Evolutionary conservation across 1,140 invertebrate genomes (phyloP).

Genomic region (Ectropis grisescens): DNA sequence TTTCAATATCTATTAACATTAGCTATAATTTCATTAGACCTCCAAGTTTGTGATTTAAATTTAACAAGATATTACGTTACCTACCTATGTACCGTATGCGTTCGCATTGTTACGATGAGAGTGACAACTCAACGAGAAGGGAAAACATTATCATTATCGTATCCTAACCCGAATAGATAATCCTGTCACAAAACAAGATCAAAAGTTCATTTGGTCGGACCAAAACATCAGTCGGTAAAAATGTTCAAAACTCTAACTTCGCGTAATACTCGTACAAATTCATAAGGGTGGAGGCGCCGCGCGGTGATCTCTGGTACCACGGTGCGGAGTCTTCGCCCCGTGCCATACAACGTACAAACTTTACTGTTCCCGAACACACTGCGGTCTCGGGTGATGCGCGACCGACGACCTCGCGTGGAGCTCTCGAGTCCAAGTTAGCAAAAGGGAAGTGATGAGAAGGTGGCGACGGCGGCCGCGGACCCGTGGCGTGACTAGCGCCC

Average conservation of each 20-base stretch:
- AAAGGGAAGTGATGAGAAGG: no score
- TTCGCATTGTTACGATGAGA: slow-evolving; percentile 34
- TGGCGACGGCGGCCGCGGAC: no score
- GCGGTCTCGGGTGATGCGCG: no score
- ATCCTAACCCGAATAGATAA: slow-evolving; percentile 54
- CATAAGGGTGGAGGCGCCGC: no score
- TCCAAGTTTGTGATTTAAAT: slow-evolving; percentile 61
- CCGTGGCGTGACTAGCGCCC: no score
- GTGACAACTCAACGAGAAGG: slow-evolving; percentile 48
- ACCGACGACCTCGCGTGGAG: no score
- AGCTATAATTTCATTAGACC: slow-evolving; percentile 62
- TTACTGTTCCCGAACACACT: no score
- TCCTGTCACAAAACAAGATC: slow-evolving; percentile 63
- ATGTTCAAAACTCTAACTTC: slow-evolving; percentile 52
- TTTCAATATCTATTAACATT: slow-evolving; percentile 66
- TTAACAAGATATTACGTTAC: slow-evolving; percentile 65
- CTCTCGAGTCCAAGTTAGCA: no score
- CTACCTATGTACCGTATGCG: slow-evolving; percentile 55
- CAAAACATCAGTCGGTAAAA: slow-evolving; percentile 66
- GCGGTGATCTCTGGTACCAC: no score
- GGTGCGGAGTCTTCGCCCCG: no score
- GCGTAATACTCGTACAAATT: slow-evolving; percentile 5
- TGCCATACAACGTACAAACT: no score
- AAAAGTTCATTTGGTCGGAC: slow-evolving; percentile 68
- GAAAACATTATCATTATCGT: slow-evolving; percentile 47